Evolutionary conservation across 2,113 vertebrate species (phyloP), one percentile per base, ranked within the genome.

Genomic region (Tupaia tana): DNA sequence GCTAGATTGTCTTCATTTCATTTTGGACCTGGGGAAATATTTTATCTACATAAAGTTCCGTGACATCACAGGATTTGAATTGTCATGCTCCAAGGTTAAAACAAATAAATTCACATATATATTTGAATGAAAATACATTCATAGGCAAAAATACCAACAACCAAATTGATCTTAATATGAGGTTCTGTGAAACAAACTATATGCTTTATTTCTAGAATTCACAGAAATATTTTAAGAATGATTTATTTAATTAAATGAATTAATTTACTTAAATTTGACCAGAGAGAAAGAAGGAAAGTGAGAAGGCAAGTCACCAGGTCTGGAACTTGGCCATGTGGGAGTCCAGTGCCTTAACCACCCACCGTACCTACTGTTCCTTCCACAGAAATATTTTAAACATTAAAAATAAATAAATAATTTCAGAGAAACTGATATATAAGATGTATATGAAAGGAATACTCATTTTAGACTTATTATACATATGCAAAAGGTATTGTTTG

Each of bases 311-410:
- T 6, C 43, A 43, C 43, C 43, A 43, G 43, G 43, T 43, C 43
- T 43, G 43, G 43, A 43, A 43, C 43, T 43, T 43, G 6, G 43
- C 43, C 43, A n/a, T 43, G 43, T 43, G 43, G 43, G 43, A 43
- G 43, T 43, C 43, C 43, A 43, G 43, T 43, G 43, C 43, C 43
- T 43, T 43, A 43, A 43, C 43, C 43, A 43, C 43, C 43, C 43
- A 43, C 43, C 43, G 43, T 43, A 43, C 43, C 43, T 43, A 43
- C 43, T 43, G 43, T 43, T 43, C 43, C 6, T 43, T 43, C 54
- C 70, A 97, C 87, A 96, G 52, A 84, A 97, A 91, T 91, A 93
- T 58, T 94, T 98, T 81, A 95, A 97, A 93, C 64, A 43, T 43
- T 43, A 43, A 43, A 43, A 43, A 43, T 43, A 43, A 43, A 43